Evolutionary conservation across 2,888 invertebrate genomes (phyloP), one percentile per base, ranked within the genome.

Genomic region (Scaptomyza flava): DNA sequence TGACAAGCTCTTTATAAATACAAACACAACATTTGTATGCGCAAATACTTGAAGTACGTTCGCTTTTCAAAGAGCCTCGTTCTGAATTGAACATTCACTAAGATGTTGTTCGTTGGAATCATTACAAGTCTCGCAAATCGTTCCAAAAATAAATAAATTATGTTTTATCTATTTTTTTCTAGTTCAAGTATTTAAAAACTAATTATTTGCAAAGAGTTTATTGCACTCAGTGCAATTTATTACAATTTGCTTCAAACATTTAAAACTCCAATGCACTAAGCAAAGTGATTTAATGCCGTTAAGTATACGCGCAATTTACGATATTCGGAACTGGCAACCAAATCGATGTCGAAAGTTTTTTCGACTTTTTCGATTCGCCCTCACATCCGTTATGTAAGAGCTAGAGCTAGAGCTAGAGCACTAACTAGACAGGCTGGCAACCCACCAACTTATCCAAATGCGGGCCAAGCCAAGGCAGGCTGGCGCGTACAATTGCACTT

Each of bases 401-500:
- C 30, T 30, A 57, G 45, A 34, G 38, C 38, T 38, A 12, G 17
- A 12, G 17, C 31, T 7, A 27, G 6, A 27, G 27, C 27, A 27
- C 27, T 27, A 27, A 4, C 27, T 27, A 27, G 27, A 27, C 27
- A 27, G 31, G 17, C 33, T 7, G 34, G 17, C 50, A 30, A 23
- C 17, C 8, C 52, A 42, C 30, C 30, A 57, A 56, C 14, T 54
- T 65, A 65, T 50, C 53, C 11, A 14, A 36, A 36, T 11, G 5
- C n/a, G 36, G n/a, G n/a, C 36, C 36, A 36, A n/a, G n/a, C 12
- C 4, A 12, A 11, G 33, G 33, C 11, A 5, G 34, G n/a, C n/a
- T 3, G 38, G 47, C 42, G 62, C 79, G 54, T 59, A 72, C 86
- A 86, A 87, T 86, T 87, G 87, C 76, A 78, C 85, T 82, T 87